Conservation (phyloP, 37 sponge, comb jelly and placozoan species). For the Bolinopsis microptera region DNA sequence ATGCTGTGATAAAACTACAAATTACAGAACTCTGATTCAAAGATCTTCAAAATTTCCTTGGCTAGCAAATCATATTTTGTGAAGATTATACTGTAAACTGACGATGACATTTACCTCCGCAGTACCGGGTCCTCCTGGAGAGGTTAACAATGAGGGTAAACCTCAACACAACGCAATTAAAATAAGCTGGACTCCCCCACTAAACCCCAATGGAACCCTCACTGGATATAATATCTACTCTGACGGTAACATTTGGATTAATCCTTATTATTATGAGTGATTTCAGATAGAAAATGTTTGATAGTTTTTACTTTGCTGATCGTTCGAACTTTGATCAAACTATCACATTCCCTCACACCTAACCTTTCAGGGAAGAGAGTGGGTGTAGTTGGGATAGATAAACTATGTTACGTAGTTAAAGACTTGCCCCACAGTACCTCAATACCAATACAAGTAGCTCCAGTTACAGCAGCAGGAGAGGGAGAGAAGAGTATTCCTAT, state of each 20-base stretch:
- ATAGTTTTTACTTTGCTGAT: too few relatives aligned
- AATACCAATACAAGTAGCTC: slow-evolving; percentile 8
- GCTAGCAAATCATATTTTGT: too few relatives aligned
- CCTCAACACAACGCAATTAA: slow-evolving; percentile 54
- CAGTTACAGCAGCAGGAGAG: slow-evolving; percentile 3
- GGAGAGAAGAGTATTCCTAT: slow-evolving; percentile 61
- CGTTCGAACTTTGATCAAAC: too few relatives aligned
- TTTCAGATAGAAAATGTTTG: too few relatives aligned
- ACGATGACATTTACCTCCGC: too few relatives aligned
- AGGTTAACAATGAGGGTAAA: slow-evolving; percentile 30
- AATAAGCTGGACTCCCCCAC: slow-evolving; percentile 40
- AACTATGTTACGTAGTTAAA: neutral
- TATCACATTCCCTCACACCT: too few relatives aligned
- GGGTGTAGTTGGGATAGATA: slow-evolving; percentile 6
- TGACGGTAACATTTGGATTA: neutral
- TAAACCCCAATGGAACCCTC: slow-evolving; percentile 44
- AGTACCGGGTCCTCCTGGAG: slow-evolving; percentile 59
- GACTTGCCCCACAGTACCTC: slow-evolving; percentile 40
- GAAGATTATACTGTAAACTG: too few relatives aligned
- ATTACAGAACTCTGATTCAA: too few relatives aligned
- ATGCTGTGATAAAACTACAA: too few relatives aligned
- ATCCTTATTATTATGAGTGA: too few relatives aligned
- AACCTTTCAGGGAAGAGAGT: slow-evolving; percentile 45
- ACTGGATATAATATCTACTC: slow-evolving; percentile 47
- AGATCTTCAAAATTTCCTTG: too few relatives aligned